Percentiles rank a stretch among this genome's conserved stretches.
phyloP scores from a whole-genome alignment of 1,140 invertebrate genomes.

The Stegodyphus dumicola region DNA sequence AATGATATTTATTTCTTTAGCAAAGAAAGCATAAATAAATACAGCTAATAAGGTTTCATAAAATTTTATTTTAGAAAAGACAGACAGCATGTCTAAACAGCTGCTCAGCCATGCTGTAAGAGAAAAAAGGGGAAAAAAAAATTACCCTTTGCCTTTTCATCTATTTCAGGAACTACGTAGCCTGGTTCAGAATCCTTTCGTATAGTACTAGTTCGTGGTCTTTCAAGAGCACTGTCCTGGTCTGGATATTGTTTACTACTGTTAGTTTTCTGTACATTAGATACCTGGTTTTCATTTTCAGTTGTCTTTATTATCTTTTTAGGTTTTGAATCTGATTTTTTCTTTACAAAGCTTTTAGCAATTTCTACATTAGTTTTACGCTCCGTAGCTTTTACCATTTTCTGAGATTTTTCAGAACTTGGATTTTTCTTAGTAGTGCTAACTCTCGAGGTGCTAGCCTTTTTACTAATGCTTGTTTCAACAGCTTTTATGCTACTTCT shows the following conservation, averaged over 20 bases:
- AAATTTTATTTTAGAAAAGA: too few relatives aligned
- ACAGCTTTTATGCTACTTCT: not conserved
- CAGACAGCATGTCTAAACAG: too few relatives aligned
- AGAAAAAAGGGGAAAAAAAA: not conserved
- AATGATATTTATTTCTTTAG: too few relatives aligned
- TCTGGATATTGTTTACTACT: not conserved
- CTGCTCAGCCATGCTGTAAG: too few relatives aligned
- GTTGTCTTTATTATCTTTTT: not conserved
- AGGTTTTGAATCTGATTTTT: not conserved
- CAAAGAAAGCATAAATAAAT: too few relatives aligned
- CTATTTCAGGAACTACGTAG: not conserved
- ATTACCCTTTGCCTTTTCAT: not conserved
- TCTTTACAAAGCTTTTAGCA: constrained; percentile 53
- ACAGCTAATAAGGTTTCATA: too few relatives aligned
- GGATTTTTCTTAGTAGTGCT: not conserved
- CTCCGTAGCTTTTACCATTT: too few relatives aligned
- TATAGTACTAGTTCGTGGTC: constrained; percentile 58
- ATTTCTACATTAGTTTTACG: constrained; percentile 31
- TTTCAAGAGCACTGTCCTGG: constrained; percentile 2
- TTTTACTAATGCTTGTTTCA: not conserved
- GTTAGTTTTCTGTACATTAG: not conserved
- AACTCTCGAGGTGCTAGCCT: not conserved
- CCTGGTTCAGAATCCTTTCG: constrained; percentile 1
- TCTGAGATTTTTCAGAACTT: too few relatives aligned
- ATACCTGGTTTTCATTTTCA: not conserved